Conservation (phyloP, 2,797 vertebrate genomes). For the Hydrophis major region DNA sequence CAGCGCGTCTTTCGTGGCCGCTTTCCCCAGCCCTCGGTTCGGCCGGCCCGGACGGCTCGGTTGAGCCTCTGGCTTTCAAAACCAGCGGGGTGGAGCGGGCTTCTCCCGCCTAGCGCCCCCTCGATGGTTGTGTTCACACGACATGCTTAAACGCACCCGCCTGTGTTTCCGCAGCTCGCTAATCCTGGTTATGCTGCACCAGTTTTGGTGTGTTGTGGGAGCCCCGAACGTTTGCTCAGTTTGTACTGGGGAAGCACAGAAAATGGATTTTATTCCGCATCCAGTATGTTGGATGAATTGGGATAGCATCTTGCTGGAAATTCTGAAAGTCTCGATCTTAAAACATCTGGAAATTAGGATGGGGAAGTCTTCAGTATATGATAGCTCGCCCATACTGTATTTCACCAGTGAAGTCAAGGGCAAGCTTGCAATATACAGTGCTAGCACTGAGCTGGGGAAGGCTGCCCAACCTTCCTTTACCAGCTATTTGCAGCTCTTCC, state of each 20-base stretch:
- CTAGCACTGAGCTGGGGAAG: not conserved
- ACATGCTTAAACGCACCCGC: not conserved
- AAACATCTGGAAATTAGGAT: not conserved
- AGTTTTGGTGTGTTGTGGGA: not conserved
- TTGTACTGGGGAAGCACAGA: not conserved
- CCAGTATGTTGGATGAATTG: not conserved
- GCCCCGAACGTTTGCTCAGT: not conserved
- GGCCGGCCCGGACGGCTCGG: no score
- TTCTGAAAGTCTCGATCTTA: not conserved
- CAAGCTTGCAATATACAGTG: not conserved
- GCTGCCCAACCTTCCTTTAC: not conserved
- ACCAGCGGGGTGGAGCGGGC: not conserved
- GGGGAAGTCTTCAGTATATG: not conserved
- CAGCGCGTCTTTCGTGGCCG: not conserved
- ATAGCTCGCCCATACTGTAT: not conserved
- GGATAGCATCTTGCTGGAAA: not conserved
- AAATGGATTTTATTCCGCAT: not conserved
- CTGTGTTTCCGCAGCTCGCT: not conserved
- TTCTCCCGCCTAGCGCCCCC: not conserved
- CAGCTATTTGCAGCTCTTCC: not conserved
- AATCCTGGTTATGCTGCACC: not conserved
- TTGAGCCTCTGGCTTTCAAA: not conserved
- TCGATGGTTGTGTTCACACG: not conserved
- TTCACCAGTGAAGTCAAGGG: not conserved
- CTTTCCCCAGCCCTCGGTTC: not conserved